phyloP scores from a whole-genome alignment of 2,113 vertebrate genomes.

The Alexandromys fortis region DNA sequence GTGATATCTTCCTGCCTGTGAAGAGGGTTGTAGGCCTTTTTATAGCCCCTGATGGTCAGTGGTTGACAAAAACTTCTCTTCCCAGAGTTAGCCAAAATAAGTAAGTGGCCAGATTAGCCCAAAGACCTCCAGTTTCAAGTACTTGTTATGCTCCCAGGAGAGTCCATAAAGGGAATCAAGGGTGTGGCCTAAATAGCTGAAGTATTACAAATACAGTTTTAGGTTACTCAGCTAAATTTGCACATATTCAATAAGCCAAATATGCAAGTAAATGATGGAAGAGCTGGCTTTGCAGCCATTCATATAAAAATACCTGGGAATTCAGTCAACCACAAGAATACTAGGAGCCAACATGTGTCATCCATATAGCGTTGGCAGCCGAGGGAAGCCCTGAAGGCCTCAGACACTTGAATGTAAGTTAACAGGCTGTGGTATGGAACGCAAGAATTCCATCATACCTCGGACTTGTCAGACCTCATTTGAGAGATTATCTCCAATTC shows the following conservation, averaged over 20 bases:
- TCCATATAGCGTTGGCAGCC: neutral
- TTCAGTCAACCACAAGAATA: slow-evolving; percentile 29
- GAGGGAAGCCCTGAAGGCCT: neutral
- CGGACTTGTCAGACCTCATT: neutral
- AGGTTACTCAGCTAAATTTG: slow-evolving; percentile 50
- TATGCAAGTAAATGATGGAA: slow-evolving; percentile 29
- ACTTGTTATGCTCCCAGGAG: neutral
- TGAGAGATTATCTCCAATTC: slow-evolving; percentile 17
- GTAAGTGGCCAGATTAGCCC: neutral
- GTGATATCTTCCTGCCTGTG: neutral
- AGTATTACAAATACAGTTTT: slow-evolving; percentile 53
- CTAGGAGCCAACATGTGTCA: slow-evolving; percentile 44
- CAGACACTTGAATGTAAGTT: neutral
- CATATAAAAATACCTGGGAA: slow-evolving; percentile 43
- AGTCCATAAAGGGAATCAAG: slow-evolving; percentile 16
- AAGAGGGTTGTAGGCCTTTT: neutral
- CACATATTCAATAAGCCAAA: slow-evolving; percentile 41
- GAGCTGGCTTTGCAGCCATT: slow-evolving; percentile 31
- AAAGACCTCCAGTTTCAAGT: slow-evolving; percentile 9
- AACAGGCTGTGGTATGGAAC: neutral
- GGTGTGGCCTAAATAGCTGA: slow-evolving; percentile 42
- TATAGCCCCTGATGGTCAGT: neutral
- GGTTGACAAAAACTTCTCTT: neutral
- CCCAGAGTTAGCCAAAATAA: slow-evolving; percentile 39
- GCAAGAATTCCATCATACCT: neutral